Percentiles rank a stretch among this genome's conserved stretches.
Conservation (phyloP, 2,888 invertebrate genomes). For the Brenthis hecate region DNA sequence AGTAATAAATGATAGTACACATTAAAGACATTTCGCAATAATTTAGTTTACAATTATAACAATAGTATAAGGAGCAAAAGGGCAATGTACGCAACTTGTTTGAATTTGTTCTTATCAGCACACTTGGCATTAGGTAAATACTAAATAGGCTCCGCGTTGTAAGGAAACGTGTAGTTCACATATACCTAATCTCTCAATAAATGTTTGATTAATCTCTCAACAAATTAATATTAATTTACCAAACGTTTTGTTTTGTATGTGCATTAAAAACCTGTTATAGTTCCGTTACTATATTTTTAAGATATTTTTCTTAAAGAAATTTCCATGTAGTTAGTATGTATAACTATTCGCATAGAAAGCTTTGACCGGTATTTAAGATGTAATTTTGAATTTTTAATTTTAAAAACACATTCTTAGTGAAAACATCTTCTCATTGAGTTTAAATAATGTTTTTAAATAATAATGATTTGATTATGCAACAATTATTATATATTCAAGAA, state of each 20-base stretch:
- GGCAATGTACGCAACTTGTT: conserved; percentile 32
- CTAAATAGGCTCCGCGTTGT: conserved; percentile 21
- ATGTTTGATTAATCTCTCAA: conserved; percentile 30
- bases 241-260: conserved; percentile 18
- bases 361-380: no score
- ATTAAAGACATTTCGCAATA: no score
- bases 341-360: no score
- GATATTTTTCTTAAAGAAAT: no score
- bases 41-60: no score
- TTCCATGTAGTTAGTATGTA: no score
- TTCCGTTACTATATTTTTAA: no score
- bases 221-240: conserved; percentile 25
- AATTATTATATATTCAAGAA: no score
- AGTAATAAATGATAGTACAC: no score
- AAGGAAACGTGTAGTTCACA: conserved; percentile 23
- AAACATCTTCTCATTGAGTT: no score
- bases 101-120: conserved; percentile 32
- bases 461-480: no score
- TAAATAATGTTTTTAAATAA: no score
- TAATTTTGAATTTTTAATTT: neutral
- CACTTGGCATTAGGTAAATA: conserved; percentile 30
- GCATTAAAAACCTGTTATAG: conserved; percentile 6
- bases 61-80: conserved; percentile 23
- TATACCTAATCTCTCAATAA: conserved; percentile 15
- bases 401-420: neutral